Conservation (phyloP, 2,113 vertebrate species). For the Cynopterus brachyotis region DNA sequence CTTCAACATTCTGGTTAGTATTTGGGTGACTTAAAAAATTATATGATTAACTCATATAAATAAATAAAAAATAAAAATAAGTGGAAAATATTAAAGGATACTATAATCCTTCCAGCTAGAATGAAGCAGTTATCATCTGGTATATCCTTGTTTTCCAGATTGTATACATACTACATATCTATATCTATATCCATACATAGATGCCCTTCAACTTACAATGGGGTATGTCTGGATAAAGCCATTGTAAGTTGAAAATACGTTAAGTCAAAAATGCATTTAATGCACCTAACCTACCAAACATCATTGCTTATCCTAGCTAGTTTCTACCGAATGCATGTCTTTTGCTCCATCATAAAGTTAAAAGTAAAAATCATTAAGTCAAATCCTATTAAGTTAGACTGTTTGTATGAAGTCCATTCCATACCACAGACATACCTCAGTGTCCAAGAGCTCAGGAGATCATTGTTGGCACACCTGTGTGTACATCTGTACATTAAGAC, state of each 20-base stretch:
- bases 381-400: background rate
- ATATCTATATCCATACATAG: too few relatives aligned
- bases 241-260: background rate
- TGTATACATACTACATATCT: background rate
- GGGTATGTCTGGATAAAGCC: background rate
- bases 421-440: background rate
- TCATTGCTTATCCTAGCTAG: background rate
- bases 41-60: background rate
- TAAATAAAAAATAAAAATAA: conserved; percentile 1
- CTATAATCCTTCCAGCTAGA: background rate
- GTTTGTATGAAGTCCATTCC: background rate
- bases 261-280: background rate
- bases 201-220: background rate
- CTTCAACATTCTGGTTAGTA: background rate
- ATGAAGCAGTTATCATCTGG: background rate
- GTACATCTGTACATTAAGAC: background rate
- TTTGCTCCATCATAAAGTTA: background rate
- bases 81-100: background rate
- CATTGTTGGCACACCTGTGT: rapidly evolving
- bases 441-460: background rate
- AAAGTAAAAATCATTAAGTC: background rate
- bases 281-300: background rate
- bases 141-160: background rate
- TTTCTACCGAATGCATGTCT: background rate
- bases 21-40: background rate